Evolutionary conservation across 2,113 vertebrate genomes (phyloP).

Genomic region (Piaya cayana): DNA sequence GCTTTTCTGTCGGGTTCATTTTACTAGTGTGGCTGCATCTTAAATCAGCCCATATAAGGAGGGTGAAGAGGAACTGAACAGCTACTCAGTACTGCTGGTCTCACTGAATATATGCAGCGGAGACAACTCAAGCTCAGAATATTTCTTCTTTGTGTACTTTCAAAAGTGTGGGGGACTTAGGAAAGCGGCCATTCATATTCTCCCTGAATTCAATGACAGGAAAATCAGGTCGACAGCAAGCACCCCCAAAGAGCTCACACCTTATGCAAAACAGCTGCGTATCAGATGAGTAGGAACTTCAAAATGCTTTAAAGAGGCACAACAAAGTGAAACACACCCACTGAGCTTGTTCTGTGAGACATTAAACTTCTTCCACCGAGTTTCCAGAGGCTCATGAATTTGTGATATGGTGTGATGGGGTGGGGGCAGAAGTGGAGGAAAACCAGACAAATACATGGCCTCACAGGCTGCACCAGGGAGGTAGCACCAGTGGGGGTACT

Average conservation of each 20-base stretch:
- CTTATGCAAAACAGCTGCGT: slow-evolving; percentile 9
- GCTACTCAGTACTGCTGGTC: not conserved
- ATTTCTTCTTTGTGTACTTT: not conserved
- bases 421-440: not conserved
- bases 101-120: slow-evolving; percentile 55
- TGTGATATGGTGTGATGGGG: not conserved
- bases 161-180: not conserved
- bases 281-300: not conserved
- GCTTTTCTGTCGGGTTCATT: slow-evolving; percentile 24
- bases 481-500: not conserved
- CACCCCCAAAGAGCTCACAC: not conserved
- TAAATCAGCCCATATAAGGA: not conserved
- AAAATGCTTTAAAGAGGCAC: not conserved
- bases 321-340: not conserved
- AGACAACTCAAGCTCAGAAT: not conserved
- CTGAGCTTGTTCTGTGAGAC: not conserved
- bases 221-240: not conserved
- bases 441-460: not conserved
- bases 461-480: not conserved
- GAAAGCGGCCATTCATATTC: not conserved
- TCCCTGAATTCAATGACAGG: not conserved
- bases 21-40: slow-evolving; percentile 3
- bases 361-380: not conserved
- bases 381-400: not conserved
- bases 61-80: not conserved